Base-by-base conservation (phyloP, 1,140 invertebrate genomes). In the Magallana gigas region DNA sequence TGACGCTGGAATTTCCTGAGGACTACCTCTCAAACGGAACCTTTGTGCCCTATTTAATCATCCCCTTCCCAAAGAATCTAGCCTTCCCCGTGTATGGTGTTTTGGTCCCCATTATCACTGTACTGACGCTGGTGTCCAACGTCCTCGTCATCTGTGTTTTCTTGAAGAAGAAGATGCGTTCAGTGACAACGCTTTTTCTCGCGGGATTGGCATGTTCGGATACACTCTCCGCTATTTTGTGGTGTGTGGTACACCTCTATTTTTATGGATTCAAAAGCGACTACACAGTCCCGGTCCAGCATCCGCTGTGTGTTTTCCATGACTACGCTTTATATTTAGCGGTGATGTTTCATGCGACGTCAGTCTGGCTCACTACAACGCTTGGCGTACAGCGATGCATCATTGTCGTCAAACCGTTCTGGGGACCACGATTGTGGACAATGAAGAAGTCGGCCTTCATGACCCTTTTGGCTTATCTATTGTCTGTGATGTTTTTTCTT, bases 401-500 rank as follows among this genome's bases (percentile, higher is more conserved):
- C 16, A 89, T 89, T 29, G 88, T 89, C 58, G 88, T 89, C 1
- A 81, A 85, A 80, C 88, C 88, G 7, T 89, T 89, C 59, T 85
- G 82, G 58, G 88, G 88, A 83, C 88, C 88, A 12, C 83, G 88
- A 87, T 59, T 89, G 7, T 89, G 88, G 88, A 89, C 88, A 8
- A 89, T 89, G 68, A 83, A 83, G 71, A 89, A 89, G 18, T 89
- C 88, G 12, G 62, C 82, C 6, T 85, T 89, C 11, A 89, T 89
- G 57, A 85, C 88, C 5, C 57, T 86, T 2, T 23, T 89, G 83
- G 84, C 88, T 5, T 89, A 89, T 87, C 48, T 89, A n/a, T 36
- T 89, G 7, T 82, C 83, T 8, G 23, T 85, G 9, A 23, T 87
- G 58, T 85, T 87, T 85, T 89, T 89, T 57, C 12, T 87, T 29